A percentile compares a stretch with the other conserved stretches of the same genome.
These are phyloP conservation scores for Spatula clypeata DNA, from an alignment of 2,797 vertebrate genomes.

Conservation along the genomic window DNA sequence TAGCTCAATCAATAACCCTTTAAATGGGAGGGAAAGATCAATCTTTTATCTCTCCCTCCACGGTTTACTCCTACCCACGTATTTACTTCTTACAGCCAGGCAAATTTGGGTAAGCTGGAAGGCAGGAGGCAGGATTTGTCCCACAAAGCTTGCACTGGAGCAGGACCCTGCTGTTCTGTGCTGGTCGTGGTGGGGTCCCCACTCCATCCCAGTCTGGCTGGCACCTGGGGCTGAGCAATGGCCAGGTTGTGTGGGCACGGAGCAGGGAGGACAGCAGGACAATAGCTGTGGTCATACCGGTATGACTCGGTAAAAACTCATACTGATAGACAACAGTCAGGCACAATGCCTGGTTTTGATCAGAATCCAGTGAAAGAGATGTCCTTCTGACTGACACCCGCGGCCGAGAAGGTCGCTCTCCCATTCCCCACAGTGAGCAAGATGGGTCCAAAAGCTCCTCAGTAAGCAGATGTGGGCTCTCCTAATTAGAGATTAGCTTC, in stretches of 20 bases:
- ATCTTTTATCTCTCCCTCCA: neutral
- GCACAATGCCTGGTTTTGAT: neutral
- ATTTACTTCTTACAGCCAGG: neutral
- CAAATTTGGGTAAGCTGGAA: neutral
- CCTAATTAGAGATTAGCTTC: neutral
- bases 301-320: neutral
- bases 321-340: neutral
- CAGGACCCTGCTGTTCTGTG: neutral
- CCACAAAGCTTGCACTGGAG: neutral
- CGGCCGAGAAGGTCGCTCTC: neutral
- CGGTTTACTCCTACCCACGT: neutral
- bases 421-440: neutral
- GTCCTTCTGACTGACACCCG: neutral
- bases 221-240: neutral
- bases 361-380: neutral
- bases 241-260: accelerated
- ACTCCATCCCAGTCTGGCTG: neutral
- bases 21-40: conserved; percentile 27
- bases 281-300: neutral
- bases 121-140: neutral
- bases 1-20: conserved; percentile 38
- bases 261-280: neutral
- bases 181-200: neutral
- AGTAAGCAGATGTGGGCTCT: neutral
- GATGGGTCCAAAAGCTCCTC: neutral